Conservation (phyloP, 2,797 vertebrate genomes). For the Labeo calbasu region DNA sequence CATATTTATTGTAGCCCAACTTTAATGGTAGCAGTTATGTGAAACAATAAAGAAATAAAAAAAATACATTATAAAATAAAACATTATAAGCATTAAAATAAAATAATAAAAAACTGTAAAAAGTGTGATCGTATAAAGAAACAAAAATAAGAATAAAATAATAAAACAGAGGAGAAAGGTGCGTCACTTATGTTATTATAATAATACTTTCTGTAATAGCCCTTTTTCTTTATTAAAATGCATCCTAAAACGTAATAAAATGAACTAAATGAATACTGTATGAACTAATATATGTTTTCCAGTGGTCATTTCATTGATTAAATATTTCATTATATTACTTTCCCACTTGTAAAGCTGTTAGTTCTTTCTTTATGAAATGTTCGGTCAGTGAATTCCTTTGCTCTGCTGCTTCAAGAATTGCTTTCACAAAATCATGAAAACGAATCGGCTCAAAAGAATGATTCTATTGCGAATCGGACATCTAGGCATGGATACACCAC, state of each 20-base stretch:
- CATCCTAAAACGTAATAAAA: not conserved
- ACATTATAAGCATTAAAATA: not conserved
- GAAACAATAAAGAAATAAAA: not conserved
- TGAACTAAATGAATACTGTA: not conserved
- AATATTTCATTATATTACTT: not conserved
- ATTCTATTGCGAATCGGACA: slow-evolving; percentile 11
- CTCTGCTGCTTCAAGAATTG: not conserved
- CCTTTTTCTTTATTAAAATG: not conserved
- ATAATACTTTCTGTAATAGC: not conserved
- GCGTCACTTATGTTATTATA: not conserved
- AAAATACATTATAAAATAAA: not conserved
- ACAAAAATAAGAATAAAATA: not conserved
- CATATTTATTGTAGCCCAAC: not conserved
- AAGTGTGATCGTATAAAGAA: not conserved
- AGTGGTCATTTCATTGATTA: not conserved
- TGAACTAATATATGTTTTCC: not conserved
- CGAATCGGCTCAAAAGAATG: slow-evolving; percentile 13
- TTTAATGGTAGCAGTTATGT: not conserved
- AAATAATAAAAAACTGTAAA: not conserved
- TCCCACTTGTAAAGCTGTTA: not conserved
- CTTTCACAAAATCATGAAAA: not conserved
- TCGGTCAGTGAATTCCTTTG: not conserved
- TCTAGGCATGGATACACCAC: slow-evolving; percentile 22
- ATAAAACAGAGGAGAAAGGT: not conserved
- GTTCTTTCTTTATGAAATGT: not conserved